Evolutionary conservation across 2,113 vertebrate genomes (phyloP).

Genomic region (Laticauda laticaudata): DNA sequence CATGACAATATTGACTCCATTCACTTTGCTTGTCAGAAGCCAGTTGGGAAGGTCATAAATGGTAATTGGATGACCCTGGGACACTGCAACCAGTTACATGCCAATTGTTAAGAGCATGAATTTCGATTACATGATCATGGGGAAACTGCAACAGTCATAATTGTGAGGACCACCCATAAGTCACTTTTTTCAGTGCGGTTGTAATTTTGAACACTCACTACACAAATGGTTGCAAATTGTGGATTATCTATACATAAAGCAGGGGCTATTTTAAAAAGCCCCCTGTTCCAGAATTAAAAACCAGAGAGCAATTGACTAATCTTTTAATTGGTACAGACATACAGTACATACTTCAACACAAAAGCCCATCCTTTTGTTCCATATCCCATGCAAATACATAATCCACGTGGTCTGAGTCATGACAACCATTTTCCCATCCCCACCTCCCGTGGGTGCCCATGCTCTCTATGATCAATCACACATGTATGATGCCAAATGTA

Average conservation of each 20-base stretch:
- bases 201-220: neutral
- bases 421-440: neutral
- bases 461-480: neutral
- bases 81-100: neutral
- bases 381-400: neutral
- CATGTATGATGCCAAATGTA: neutral
- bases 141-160: neutral
- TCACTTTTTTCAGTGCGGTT: neutral
- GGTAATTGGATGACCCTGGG: neutral
- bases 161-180: neutral
- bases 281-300: neutral
- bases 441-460: neutral
- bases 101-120: neutral
- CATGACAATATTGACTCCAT: neutral
- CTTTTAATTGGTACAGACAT: neutral
- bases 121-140: too few relatives aligned
- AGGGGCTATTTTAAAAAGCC: neutral
- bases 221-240: neutral
- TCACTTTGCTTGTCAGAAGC: neutral
- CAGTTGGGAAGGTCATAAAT: neutral
- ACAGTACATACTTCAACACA: neutral
- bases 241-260: neutral
- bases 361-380: neutral
- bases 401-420: neutral
- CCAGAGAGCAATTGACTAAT: neutral